Evolutionary conservation across 2,797 vertebrate genomes (phyloP).

Genomic region (Sebastes aleutianus): DNA sequence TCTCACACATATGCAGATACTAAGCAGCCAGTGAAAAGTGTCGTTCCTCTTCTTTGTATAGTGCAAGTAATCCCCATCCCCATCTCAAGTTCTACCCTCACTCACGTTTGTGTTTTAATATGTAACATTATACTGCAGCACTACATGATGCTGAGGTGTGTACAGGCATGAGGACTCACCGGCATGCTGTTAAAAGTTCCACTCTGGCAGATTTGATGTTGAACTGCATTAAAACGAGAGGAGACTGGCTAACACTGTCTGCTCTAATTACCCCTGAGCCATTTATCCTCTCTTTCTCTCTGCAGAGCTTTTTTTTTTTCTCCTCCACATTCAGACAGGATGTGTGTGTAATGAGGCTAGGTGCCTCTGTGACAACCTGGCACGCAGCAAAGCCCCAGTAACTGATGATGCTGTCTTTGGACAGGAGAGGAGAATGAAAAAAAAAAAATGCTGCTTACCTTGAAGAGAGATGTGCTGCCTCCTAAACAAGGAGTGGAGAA

Average conservation of each 20-base stretch:
- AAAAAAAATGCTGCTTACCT: slow-evolving; percentile 68
- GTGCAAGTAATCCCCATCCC: background rate
- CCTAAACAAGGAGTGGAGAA: slow-evolving; percentile 46
- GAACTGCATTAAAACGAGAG: slow-evolving; percentile 43
- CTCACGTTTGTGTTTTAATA: slow-evolving; percentile 65
- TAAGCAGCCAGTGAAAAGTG: background rate
- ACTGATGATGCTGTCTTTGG: slow-evolving; percentile 37
- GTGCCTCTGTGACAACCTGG: slow-evolving; percentile 65
- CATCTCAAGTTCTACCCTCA: slow-evolving; percentile 43
- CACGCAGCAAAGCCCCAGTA: slow-evolving; percentile 48
- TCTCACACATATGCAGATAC: background rate
- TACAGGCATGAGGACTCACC: slow-evolving; percentile 46
- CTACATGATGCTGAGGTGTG: slow-evolving; percentile 43
- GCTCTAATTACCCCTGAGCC: slow-evolving; percentile 71
- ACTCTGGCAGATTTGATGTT: slow-evolving; percentile 39
- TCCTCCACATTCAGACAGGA: slow-evolving; percentile 40
- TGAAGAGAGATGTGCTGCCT: slow-evolving; percentile 55
- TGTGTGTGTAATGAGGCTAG: slow-evolving; percentile 69
- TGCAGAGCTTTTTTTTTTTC: slow-evolving; percentile 41
- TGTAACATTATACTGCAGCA: slow-evolving; percentile 81
- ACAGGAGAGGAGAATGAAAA: slow-evolving; percentile 1
- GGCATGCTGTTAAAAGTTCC: slow-evolving; percentile 70
- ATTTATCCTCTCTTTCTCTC: slow-evolving; percentile 46
- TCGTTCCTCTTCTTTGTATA: background rate
- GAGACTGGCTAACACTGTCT: slow-evolving; percentile 43